Evolutionary conservation across 2,797 vertebrate species (phyloP).

Genomic region (Smutsia gigantea): DNA sequence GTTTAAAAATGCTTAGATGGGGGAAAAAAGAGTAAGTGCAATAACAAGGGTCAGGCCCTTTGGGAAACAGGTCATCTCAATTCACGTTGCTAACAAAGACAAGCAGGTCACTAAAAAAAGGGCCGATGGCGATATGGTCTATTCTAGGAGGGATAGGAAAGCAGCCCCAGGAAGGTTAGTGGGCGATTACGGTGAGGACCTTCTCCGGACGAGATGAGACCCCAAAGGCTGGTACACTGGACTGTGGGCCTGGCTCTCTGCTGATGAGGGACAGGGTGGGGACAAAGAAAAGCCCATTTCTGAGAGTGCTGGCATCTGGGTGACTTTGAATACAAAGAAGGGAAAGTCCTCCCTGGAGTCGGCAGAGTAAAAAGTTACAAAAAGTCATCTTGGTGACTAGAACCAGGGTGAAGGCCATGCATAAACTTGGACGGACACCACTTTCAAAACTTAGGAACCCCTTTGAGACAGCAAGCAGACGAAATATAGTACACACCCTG

Average conservation of each 20-base stretch:
- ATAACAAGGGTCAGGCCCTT: slow-evolving; percentile 37
- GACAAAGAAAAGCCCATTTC: not conserved
- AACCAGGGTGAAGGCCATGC: not conserved
- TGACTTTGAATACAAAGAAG: slow-evolving; percentile 7
- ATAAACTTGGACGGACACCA: not conserved
- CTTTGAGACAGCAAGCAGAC: not conserved
- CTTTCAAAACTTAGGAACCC: not conserved
- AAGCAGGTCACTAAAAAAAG: not conserved
- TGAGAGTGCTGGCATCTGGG: not conserved
- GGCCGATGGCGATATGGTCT: not conserved
- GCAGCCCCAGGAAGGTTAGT: not conserved
- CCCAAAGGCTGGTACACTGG: not conserved
- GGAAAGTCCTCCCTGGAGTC: not conserved
- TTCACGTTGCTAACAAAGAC: not conserved
- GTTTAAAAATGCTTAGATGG: slow-evolving; percentile 67
- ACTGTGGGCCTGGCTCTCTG: not conserved
- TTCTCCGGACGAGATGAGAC: not conserved
- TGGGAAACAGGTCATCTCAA: not conserved
- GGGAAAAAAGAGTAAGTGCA: not conserved
- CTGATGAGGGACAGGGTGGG: not conserved
- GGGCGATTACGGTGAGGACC: not conserved
- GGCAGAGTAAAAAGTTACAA: slow-evolving; percentile 34
- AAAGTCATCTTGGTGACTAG: not conserved
- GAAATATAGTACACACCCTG: not conserved
- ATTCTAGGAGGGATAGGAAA: not conserved